Conservation (phyloP, 2,888 invertebrate genomes). For the Acronicta leporina region DNA sequence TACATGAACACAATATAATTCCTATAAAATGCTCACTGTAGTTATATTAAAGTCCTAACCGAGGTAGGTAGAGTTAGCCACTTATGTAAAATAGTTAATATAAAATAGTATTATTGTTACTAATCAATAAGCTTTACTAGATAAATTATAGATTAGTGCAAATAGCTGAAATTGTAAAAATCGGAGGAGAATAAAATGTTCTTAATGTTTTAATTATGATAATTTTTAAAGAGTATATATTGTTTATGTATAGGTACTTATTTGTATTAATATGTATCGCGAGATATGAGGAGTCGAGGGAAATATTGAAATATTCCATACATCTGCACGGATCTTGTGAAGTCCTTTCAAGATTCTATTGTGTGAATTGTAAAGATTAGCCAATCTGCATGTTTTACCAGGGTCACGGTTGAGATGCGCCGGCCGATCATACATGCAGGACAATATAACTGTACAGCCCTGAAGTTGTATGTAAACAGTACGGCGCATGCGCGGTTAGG, state of each 20-base stretch:
- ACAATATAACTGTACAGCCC: too few species aligned
- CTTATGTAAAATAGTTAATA: conserved; percentile 39
- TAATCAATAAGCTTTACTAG: conserved; percentile 65
- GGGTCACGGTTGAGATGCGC: too few species aligned
- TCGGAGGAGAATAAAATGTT: conserved; percentile 3
- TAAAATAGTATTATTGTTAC: conserved; percentile 59
- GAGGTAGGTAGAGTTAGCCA: conserved; percentile 26
- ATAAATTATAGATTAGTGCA: conserved; percentile 43
- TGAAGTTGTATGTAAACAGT: too few species aligned
- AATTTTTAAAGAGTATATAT: conserved; percentile 25
- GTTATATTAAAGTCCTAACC: conserved; percentile 46
- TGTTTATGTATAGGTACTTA: conserved; percentile 14
- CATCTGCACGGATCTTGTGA: too few species aligned
- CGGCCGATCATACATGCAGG: too few species aligned
- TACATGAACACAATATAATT: conserved; percentile 38
- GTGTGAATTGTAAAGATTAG: too few species aligned
- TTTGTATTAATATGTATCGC: too few species aligned
- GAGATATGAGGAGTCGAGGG: too few species aligned
- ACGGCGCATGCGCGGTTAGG: too few species aligned
- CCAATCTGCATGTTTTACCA: too few species aligned
- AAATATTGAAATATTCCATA: too few species aligned
- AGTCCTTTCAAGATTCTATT: too few species aligned
- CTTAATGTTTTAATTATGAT: conserved; percentile 4
- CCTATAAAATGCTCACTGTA: conserved; percentile 65
- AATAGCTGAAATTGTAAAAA: conserved; percentile 31